A percentile compares a stretch with the other conserved stretches of the same genome.
Evolutionary conservation across 2,113 vertebrate genomes (phyloP).

Genomic region (Sardina pilchardus): DNA sequence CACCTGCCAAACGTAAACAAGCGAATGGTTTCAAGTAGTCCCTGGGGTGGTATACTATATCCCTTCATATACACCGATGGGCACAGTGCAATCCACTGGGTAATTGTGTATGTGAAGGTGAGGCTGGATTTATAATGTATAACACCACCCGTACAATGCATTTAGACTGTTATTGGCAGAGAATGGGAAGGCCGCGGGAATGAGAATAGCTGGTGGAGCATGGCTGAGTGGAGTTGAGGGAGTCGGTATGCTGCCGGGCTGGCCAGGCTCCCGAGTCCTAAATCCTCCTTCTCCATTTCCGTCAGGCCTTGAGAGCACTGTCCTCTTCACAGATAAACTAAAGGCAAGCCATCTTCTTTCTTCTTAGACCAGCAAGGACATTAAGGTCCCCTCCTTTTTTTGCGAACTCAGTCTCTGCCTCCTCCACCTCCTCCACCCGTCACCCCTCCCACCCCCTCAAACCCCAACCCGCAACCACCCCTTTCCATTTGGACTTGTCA

Average conservation of each 20-base stretch:
- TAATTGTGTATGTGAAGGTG: background rate
- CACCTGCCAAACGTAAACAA: too few species aligned
- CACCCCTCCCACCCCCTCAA: background rate
- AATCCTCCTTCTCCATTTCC: background rate
- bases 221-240: background rate
- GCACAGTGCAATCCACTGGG: background rate
- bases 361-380: background rate
- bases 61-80: background rate
- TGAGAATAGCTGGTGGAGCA: background rate
- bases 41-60: too few species aligned
- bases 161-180: background rate
- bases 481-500: constrained; percentile 6
- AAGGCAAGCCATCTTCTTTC: background rate
- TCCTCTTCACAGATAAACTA: background rate
- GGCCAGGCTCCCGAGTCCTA: background rate
- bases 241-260: background rate
- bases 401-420: background rate
- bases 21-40: too few species aligned
- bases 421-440: background rate
- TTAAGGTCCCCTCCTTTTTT: background rate
- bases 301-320: background rate
- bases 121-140: background rate
- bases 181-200: background rate
- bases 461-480: background rate
- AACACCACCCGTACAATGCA: background rate